Evolutionary conservation across 1,140 invertebrate genomes (phyloP), one percentile per base, ranked within the genome.

Genomic region (Ctenoplectra terminalis): DNA sequence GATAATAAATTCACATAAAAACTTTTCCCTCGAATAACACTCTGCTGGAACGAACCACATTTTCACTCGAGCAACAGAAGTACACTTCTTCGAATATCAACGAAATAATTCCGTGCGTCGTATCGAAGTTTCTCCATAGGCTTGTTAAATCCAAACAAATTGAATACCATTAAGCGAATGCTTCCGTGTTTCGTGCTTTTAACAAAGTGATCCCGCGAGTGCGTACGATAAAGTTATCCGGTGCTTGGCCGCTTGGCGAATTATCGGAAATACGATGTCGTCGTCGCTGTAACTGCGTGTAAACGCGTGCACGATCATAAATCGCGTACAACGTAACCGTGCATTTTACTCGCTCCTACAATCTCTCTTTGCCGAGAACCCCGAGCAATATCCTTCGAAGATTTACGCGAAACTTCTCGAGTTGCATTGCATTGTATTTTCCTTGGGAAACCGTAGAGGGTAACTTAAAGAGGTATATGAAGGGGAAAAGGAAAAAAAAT

Each of bases 151-250:
- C 11, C 8, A 40, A 73, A 29, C 17, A 60, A 52, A 70, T 50
- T 37, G 48, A 50, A 50, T 31, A 9, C 54, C 56, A 48, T 61
- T 46, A 43, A 34, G 8, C 34, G 17, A 60, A 60, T 9, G 17
- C 17, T 60, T 50, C 48, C 54, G 54, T 37, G 70, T 60, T 23
- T 31, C 20, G 46, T 7, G 23, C n/a, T 20, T 26, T 15, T n/a
- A 17, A 52, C 13, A 7, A 34, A 70, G 34, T n/a, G 34, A 56
- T 56, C n/a, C 50, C 7, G 37, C 15, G 20, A 31, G 29, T 26
- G 31, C 29, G 48, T 11, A 26, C 50, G 43, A 74, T 74, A 76
- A 76, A 76, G 58, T 40, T 43, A 66, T 54, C 73, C 29, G 37
- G 23, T 26, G 40, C 20, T 43, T 26, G 11, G 54, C 48, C 17